A percentile compares a stretch with the other conserved stretches of the same genome.
Conservation (phyloP, 2,888 invertebrate species). For the Aspidapion aeneum region DNA sequence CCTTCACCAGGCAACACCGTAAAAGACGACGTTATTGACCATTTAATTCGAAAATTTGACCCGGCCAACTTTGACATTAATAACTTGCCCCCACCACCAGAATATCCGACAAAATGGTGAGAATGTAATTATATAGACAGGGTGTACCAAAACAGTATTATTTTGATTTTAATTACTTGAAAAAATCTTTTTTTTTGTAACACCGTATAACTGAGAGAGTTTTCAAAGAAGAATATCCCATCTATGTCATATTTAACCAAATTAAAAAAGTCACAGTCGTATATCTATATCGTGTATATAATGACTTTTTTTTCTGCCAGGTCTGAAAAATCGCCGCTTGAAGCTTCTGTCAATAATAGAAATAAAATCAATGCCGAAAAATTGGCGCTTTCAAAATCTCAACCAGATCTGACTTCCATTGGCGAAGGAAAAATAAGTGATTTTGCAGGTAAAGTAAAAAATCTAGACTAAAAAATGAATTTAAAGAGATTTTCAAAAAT, state of each 20-base stretch:
- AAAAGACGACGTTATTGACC: constrained; percentile 29
- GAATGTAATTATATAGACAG: no score
- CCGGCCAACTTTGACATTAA: constrained; percentile 35
- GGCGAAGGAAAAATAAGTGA: constrained; percentile 33
- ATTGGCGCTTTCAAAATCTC: constrained; percentile 70
- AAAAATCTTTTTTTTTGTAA: no score
- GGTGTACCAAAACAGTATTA: no score
- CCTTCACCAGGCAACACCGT: constrained; percentile 37
- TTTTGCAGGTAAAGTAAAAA: constrained; percentile 21
- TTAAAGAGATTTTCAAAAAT: no score
- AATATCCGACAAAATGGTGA: constrained; percentile 47
- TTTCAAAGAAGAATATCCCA: no score
- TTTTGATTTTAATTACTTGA: no score
- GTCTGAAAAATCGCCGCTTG: constrained; percentile 42
- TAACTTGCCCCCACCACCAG: constrained; percentile 43
- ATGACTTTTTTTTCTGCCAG: no score
- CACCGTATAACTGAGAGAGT: no score
- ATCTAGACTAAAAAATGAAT: no score
- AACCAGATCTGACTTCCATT: constrained; percentile 73
- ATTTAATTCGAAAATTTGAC: constrained; percentile 31
- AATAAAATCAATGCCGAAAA: constrained; percentile 47
- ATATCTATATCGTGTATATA: no score
- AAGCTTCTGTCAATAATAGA: constrained; percentile 36
- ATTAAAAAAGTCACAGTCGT: no score
- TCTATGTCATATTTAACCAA: no score